Evolutionary conservation across 2,113 vertebrate genomes (phyloP).

Genomic region (Melospiza georgiana): DNA sequence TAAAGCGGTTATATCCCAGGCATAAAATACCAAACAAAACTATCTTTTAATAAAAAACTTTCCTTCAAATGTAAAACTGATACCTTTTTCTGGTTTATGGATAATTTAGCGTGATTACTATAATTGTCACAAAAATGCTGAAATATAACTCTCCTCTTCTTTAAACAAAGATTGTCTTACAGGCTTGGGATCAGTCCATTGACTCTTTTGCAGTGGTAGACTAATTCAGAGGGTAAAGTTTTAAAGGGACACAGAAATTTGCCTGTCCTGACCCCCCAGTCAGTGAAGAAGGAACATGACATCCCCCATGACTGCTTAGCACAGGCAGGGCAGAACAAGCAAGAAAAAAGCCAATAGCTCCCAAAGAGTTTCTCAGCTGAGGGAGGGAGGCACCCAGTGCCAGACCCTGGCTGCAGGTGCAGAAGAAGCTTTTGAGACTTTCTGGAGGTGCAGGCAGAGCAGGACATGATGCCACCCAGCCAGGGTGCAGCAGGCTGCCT

Average conservation of each 20-base stretch:
- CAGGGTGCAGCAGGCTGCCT: background rate
- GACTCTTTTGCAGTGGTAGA: background rate
- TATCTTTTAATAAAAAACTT: slow-evolving; percentile 52
- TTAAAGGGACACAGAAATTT: background rate
- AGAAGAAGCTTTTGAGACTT: fast-evolving
- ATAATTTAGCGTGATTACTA: slow-evolving; percentile 60
- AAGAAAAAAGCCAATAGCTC: background rate
- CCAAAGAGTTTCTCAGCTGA: background rate
- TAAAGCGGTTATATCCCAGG: slow-evolving; percentile 16
- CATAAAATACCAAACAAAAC: slow-evolving; percentile 59
- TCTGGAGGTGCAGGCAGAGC: background rate
- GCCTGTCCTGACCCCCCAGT: background rate
- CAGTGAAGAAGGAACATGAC: background rate
- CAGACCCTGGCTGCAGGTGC: background rate
- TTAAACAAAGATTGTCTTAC: slow-evolving; percentile 60
- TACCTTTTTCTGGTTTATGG: slow-evolving; percentile 61
- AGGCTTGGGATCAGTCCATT: background rate
- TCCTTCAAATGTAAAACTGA: slow-evolving; percentile 51
- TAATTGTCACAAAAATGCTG: slow-evolving; percentile 63
- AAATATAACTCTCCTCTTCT: slow-evolving; percentile 35
- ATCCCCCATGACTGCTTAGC: fast-evolving
- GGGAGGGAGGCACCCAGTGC: background rate
- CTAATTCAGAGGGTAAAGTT: background rate
- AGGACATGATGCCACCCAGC: background rate
- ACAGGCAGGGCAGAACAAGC: fast-evolving